Evolutionary conservation across 1,140 invertebrate genomes (phyloP).

Genomic region (Monochamus saltuarius): DNA sequence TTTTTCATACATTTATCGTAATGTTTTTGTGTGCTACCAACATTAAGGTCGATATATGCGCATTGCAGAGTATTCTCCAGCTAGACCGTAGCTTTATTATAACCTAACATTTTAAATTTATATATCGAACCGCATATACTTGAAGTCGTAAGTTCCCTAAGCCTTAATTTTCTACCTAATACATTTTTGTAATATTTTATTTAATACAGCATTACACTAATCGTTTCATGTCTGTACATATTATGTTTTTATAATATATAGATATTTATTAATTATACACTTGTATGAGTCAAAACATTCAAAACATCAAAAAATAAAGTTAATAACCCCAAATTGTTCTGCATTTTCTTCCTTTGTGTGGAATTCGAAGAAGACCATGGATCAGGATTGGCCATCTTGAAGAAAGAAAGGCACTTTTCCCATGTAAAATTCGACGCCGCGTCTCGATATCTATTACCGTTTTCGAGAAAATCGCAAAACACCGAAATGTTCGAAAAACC

Average conservation of each 20-base stretch:
- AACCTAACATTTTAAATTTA: neutral
- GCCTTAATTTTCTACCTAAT: constrained; percentile 23
- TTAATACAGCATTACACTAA: constrained; percentile 41
- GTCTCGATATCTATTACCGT: too few species aligned
- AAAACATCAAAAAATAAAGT: constrained; percentile 41
- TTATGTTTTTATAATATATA: constrained; percentile 53
- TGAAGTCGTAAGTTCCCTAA: constrained; percentile 2
- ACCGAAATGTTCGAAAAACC: too few species aligned
- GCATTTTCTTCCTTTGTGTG: too few species aligned
- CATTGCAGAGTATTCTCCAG: too few species aligned
- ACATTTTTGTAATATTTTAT: constrained; percentile 22
- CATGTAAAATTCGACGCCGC: too few species aligned
- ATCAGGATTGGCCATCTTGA: too few species aligned
- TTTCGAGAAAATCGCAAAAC: too few species aligned
- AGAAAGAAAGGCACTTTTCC: too few species aligned
- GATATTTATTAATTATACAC: constrained; percentile 51
- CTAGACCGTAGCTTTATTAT: constrained; percentile 10
- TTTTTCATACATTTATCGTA: too few species aligned
- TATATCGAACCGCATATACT: neutral
- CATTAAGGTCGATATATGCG: too few species aligned
- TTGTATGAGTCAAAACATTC: constrained; percentile 41
- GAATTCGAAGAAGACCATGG: too few species aligned
- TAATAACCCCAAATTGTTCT: constrained; percentile 38
- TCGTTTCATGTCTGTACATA: constrained; percentile 50
- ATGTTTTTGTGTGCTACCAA: too few species aligned